Percentiles rank a stretch among this genome's conserved stretches.
These are phyloP conservation scores for Venusia cambrica DNA, from an alignment of 2,888 invertebrate genomes.

Conservation along the genomic window DNA sequence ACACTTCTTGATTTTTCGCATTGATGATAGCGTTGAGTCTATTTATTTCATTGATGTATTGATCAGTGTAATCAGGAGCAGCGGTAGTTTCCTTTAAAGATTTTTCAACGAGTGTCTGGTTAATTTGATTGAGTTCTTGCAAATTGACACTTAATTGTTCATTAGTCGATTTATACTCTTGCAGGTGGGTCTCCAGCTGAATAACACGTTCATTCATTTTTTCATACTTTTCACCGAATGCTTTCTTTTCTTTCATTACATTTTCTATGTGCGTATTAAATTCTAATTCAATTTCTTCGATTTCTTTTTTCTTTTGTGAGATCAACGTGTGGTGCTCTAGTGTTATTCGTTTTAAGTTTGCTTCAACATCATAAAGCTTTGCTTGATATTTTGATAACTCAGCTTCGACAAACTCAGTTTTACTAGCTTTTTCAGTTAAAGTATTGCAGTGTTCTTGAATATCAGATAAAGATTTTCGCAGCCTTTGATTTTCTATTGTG, in stretches of 20 bases:
- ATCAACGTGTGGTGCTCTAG: conserved; percentile 61
- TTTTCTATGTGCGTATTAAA: conserved; percentile 71
- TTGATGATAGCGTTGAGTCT: conserved; percentile 73
- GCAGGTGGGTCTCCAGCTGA: conserved; percentile 54
- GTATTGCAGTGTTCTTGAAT: conserved; percentile 61
- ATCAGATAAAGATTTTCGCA: conserved; percentile 66
- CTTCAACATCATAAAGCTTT: conserved; percentile 67
- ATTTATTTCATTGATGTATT: conserved; percentile 80
- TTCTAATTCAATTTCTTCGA: conserved; percentile 68
- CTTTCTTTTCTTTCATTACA: conserved; percentile 72
- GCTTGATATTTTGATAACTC: conserved; percentile 53
- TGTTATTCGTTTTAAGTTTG: conserved; percentile 54
- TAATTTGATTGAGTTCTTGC: conserved; percentile 55
- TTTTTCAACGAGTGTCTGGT: conserved; percentile 53
- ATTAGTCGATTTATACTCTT: conserved; percentile 57
- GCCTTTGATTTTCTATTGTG: conserved; percentile 72
- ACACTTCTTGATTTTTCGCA: conserved; percentile 72
- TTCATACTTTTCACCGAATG: conserved; percentile 68
- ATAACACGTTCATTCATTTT: conserved; percentile 72
- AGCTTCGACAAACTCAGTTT: conserved; percentile 50
- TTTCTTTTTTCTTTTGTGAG: conserved; percentile 63
- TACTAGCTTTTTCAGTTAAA: conserved; percentile 57
- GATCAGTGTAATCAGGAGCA: conserved; percentile 68
- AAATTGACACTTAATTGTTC: conserved; percentile 54
- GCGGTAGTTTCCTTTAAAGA: conserved; percentile 34